phyloP scores from a whole-genome alignment of 37 sponge, comb jelly and placozoan species.

The Mnemiopsis leidyi region DNA sequence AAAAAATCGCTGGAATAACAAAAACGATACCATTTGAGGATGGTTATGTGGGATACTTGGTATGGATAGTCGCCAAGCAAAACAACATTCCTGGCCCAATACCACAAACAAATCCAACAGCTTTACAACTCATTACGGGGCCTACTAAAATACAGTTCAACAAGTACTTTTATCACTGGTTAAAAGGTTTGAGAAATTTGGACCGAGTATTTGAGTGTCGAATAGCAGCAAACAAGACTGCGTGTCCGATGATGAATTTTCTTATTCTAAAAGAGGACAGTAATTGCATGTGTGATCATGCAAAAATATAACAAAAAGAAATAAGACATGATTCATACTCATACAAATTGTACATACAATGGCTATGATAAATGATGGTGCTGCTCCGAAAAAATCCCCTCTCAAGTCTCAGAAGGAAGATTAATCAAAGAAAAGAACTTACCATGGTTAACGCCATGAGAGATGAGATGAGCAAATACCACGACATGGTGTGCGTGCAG shows the following conservation, averaged over 20 bases:
- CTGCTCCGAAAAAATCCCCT: too few species aligned
- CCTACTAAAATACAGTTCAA: background rate
- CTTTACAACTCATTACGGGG: too few species aligned
- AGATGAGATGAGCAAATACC: conserved; percentile 62
- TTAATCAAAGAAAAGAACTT: too few species aligned
- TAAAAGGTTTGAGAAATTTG: background rate
- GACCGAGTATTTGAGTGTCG: background rate
- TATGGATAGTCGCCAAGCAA: background rate
- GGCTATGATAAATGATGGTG: too few species aligned
- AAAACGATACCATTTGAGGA: background rate
- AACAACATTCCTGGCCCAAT: background rate
- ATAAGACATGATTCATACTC: too few species aligned
- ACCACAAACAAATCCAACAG: too few species aligned
- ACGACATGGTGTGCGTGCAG: conserved; percentile 55
- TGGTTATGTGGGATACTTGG: background rate
- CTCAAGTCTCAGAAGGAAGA: too few species aligned
- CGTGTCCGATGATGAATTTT: background rate
- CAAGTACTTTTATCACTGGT: background rate
- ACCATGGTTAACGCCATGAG: conserved; percentile 41
- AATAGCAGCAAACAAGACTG: background rate
- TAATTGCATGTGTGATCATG: background rate
- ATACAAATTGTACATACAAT: too few species aligned
- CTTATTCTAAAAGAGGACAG: background rate
- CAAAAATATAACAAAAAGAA: too few species aligned
- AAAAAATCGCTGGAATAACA: background rate